Evolutionary conservation across 1,140 invertebrate genomes (phyloP), one percentile per base, ranked within the genome.

Genomic region (Temnothorax curvispinosus): DNA sequence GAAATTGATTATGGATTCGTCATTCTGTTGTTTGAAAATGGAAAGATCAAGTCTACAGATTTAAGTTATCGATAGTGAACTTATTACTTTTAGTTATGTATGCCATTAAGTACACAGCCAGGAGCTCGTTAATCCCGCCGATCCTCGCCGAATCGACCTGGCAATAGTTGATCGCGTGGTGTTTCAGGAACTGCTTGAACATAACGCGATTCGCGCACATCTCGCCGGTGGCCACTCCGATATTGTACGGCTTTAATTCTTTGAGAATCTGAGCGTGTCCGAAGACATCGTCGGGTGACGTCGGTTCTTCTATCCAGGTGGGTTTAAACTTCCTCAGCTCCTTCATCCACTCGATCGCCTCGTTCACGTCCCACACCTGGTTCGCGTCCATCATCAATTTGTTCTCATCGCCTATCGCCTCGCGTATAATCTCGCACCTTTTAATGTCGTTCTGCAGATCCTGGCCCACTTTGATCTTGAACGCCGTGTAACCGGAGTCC

Each of bases 221-320:
- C 95, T 99, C 98, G 13, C 98, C 98, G 4, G 98, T 98, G 0
- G 98, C 98, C 18, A 99, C 98, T 2, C 97, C 97, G 65, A 99
- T 98, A 32, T 97, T 97, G 15, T 97, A 95, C 0, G 97, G 97
- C 90, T 96, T 96, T 65, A 96, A 96, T 90, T 95, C 93, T 0
- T 96, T 95, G 0, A 27, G 6, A 82, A 99, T 98, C 41, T 95
- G 95, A 4, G 97, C 97, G 95, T 99, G 98, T 7, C 98, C 98
- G 4, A 98, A 94, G 9, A 99, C 95, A 93, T 99, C 98, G 94
- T 99, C 98, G 3, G 98, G 98, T 9, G 97, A 98, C 0, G 98
- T 99, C 7, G 98, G 98, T 92, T 99, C 98, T 95, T 99, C 98
- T 88, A 99, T 99, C 98, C 98, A 99, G 27, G 97, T 94, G 8